Base-by-base conservation (phyloP, 2,888 invertebrate genomes). In the Athalia rosae region DNA sequence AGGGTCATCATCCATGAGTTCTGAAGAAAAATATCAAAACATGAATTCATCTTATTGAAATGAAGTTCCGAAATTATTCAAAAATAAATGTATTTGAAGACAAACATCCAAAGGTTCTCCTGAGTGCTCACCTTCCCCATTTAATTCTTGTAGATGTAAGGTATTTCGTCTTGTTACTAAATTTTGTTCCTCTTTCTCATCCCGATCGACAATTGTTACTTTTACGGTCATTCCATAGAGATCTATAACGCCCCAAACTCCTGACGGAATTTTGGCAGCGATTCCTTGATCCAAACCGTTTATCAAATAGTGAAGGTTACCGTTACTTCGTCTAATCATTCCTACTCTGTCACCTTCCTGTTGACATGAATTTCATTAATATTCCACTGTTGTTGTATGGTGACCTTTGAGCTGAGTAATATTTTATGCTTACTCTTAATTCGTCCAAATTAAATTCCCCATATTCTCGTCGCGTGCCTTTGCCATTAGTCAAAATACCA, bases 401-500 rank as follows among this genome's bases (percentile, higher is more conserved):
- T 2, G 28, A 28, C 28, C 28, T 28, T 28, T 2, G 28, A 28
- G 28, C 28, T 28, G 28, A 2, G 0, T 28, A 28, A 28, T 28
- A 1, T 4, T 53, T 59, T 15, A 48, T 79, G 87, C 91, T 87
- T 90, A 95, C 97, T 86, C 95, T 93, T 11, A 99, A 91, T 89
- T 98, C 97, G 88, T 99, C 99, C 81, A 99, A 92, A 91, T 98
- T 98, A 86, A 96, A 97, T 80, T 95, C 94, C 0, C 98, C 98
- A 88, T 98, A 98, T 89, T 98, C 98, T 79, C 97, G 92, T 81
- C 96, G 93, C 1, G 97, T 97, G 4, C 98, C 98, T 89, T 98
- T 98, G 0, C 98, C 98, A 89, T 98, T 98, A 3, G 97, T 95
- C n/a, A 98, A 92, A 83, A 99, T 97, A 77, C 98, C 98, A 91